These are phyloP conservation scores for Petromus typicus DNA, from an alignment of 2,113 vertebrate species.

Conservation along the genomic window DNA sequence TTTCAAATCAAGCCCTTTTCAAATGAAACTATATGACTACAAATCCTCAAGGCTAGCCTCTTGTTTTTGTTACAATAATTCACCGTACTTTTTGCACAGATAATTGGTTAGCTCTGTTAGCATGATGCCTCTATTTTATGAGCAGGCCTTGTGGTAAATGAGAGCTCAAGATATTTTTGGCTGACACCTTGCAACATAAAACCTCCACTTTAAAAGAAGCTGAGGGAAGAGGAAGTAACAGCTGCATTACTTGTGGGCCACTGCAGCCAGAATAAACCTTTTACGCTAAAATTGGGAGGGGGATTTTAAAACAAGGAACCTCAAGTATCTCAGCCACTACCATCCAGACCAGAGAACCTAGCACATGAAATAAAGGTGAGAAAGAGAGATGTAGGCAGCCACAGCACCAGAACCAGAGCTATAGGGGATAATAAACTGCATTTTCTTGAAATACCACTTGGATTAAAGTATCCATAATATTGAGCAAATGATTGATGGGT, in stretches of 20 bases:
- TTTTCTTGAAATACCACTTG: not conserved
- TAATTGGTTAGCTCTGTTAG: not conserved
- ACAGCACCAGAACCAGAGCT: not conserved
- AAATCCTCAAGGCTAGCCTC: not conserved
- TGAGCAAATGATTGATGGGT: rapidly evolving
- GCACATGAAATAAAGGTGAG: not conserved
- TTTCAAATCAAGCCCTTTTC: not conserved
- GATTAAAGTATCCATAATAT: not conserved
- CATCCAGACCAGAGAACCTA: not conserved
- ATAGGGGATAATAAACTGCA: rapidly evolving
- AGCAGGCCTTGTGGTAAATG: not conserved
- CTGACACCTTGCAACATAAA: not conserved
- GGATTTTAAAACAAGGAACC: not conserved
- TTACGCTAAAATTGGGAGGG: not conserved
- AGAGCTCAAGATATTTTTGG: not conserved
- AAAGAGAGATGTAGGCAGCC: not conserved
- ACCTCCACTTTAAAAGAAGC: not conserved
- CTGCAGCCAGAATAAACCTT: not conserved
- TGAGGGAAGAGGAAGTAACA: not conserved
- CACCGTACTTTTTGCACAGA: not conserved
- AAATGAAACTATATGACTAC: not conserved
- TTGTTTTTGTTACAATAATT: not conserved
- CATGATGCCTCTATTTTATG: not conserved
- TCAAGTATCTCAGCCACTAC: not conserved
- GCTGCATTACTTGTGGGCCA: not conserved